These are phyloP conservation scores for Gerosis bhagava DNA, from an alignment of 2,888 invertebrate species.

Conservation along the genomic window DNA sequence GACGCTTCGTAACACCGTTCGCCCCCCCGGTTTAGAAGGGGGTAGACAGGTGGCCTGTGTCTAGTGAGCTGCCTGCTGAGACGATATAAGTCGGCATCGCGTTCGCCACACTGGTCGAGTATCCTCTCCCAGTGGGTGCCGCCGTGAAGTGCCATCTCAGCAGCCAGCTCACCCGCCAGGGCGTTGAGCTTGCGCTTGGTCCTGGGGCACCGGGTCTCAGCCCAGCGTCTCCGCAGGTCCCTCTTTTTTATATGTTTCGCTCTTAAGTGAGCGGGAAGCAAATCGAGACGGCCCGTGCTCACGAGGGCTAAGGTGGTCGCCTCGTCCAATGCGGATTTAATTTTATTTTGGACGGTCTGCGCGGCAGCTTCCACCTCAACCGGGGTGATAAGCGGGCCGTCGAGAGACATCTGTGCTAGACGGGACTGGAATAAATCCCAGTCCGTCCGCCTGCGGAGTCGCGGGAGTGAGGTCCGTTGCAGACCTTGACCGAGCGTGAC, in stretches of 20 bases:
- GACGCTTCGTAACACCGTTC: not conserved
- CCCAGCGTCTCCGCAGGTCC: not conserved
- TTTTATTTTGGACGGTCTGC: not conserved
- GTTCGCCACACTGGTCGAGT: not conserved
- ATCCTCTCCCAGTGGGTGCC: not conserved
- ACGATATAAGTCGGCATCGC: not conserved
- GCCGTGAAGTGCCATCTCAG: not conserved
- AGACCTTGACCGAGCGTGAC: constrained; percentile 5
- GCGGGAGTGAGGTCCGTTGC: not conserved
- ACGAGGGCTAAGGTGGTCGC: not conserved
- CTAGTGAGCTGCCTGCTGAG: constrained; percentile 8
- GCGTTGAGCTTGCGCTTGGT: constrained; percentile 3
- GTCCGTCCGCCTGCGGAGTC: not conserved
- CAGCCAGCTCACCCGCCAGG: not conserved
- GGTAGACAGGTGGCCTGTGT: not conserved
- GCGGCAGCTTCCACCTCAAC: not conserved
- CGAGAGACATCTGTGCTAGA: not conserved
- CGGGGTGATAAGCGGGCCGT: not conserved
- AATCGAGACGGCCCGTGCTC: not conserved
- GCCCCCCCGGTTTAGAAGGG: not conserved
- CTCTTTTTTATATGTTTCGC: not conserved
- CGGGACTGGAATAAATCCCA: not conserved
- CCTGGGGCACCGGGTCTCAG: not conserved
- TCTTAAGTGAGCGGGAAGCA: not conserved
- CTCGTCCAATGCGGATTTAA: not conserved